Evolutionary conservation across 2,113 vertebrate genomes (phyloP).

Genomic region (Oryzias woworae): DNA sequence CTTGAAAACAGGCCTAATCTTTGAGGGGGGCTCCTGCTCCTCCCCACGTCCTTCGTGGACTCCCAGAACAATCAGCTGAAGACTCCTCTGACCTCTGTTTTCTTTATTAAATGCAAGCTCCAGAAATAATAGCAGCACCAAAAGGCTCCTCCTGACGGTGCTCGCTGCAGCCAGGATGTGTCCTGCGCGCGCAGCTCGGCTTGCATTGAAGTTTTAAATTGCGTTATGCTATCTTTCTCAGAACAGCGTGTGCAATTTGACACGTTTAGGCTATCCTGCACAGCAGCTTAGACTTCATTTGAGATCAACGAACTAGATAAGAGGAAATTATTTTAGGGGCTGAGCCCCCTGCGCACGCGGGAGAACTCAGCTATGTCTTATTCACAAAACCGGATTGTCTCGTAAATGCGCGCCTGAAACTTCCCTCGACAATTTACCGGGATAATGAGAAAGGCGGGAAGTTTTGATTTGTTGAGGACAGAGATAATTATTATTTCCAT

Average conservation of each 20-base stretch:
- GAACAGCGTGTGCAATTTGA: conserved; percentile 43
- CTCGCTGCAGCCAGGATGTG: conserved; percentile 44
- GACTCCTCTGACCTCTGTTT: conserved; percentile 23
- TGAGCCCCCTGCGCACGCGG: conserved; percentile 58
- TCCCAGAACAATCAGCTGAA: conserved; percentile 48
- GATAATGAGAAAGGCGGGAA: conserved; percentile 70
- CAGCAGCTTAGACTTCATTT: conserved; percentile 58
- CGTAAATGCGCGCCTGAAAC: conserved; percentile 54
- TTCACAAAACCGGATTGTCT: conserved; percentile 64
- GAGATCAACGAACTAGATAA: conserved; percentile 68
- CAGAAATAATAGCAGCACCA: conserved; percentile 17
- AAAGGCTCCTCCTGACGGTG: conserved; percentile 16
- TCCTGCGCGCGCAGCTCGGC: conserved; percentile 38
- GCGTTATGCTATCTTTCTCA: conserved; percentile 50
- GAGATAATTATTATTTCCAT: conserved; percentile 44
- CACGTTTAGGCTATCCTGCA: conserved; percentile 19
- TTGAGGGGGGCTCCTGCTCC: conserved; percentile 8
- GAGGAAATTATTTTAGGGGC: conserved; percentile 69
- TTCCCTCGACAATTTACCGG: conserved; percentile 65
- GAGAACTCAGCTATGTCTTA: conserved; percentile 58
- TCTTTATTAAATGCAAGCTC: not conserved
- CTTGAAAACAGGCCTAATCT: conserved; percentile 28
- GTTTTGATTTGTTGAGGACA: conserved; percentile 60
- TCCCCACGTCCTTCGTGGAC: conserved; percentile 1
- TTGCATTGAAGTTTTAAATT: conserved; percentile 58